Percentiles rank a stretch among this genome's conserved stretches.
phyloP scores from a whole-genome alignment of 30 jellyfish, hydroid and myxozoan genomes.

The Pelagia noctiluca region DNA sequence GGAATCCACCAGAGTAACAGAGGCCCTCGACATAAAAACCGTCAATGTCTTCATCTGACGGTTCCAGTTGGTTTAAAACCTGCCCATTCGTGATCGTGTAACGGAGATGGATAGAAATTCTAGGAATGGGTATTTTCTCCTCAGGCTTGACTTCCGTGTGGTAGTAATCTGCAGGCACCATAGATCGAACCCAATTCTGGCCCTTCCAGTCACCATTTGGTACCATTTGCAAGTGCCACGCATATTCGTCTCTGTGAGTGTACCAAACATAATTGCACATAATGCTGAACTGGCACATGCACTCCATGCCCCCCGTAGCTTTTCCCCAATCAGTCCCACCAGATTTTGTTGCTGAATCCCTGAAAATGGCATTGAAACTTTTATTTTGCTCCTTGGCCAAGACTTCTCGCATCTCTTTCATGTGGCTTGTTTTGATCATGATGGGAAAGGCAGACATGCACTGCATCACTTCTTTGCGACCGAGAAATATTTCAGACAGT shows the following conservation, averaged over 20 bases:
- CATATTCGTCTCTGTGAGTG: conserved; percentile 55
- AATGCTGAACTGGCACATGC: conserved; percentile 38
- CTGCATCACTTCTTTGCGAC: conserved; percentile 53
- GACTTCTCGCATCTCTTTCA: conserved; percentile 48
- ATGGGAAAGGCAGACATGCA: conserved; percentile 78
- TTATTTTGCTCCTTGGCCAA: conserved; percentile 23
- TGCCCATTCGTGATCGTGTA: neutral
- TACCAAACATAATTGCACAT: conserved; percentile 50
- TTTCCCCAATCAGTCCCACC: neutral
- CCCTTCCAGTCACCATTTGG: conserved; percentile 65
- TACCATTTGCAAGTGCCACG: conserved; percentile 49
- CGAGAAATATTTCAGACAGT: conserved; percentile 45
- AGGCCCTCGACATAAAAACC: neutral
- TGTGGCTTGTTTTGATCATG: conserved; percentile 55
- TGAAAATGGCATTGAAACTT: conserved; percentile 45
- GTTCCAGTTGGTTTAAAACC: neutral
- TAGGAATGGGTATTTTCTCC: neutral
- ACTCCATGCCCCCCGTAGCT: too few species aligned
- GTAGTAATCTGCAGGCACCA: conserved; percentile 4
- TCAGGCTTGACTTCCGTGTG: neutral
- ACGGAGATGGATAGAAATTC: neutral
- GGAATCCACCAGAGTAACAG: conserved; percentile 6
- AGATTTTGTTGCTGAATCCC: conserved; percentile 12
- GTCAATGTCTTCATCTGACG: neutral
- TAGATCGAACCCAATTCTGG: conserved; percentile 8